Base-by-base conservation (phyloP, 2,113 vertebrate species). In the Charadrius vociferus region DNA sequence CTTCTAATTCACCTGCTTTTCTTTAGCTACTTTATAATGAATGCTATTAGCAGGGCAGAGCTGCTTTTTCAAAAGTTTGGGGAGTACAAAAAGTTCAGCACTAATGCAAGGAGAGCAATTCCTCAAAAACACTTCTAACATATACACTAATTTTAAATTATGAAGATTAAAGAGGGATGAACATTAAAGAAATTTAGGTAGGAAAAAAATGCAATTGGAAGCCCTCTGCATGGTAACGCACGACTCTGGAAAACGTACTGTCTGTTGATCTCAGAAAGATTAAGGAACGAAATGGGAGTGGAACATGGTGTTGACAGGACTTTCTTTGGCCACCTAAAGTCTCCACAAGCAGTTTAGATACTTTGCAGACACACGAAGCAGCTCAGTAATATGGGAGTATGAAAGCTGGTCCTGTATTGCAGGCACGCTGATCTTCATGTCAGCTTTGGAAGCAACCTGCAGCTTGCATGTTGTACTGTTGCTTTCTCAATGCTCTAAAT, bases 351-450 rank as follows among this genome's bases (percentile, higher is more conserved):
- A 61, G 39, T 15, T 61, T 12, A 66, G 56, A 34, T 34, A 32
- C 32, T 66, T 13, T 20, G 26, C 41, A 67, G 63, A 39, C 36
- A 36, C 21, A 45, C 39, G 29, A 12, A 81, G 9, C 12, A 50
- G 24, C 24, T 52, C 53, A 37, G 53, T 12, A n/a, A 36, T 3
- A 34, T 0, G 18, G 49, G 22, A 61, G 11, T 3, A 29, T 6
- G 36, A 55, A 24, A 71, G 10, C n/a, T 20, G 43, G 10, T 32
- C 55, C 37, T 59, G 1, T 36, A 14, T 24, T 36, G 6, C 43
- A 22, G 37, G 9, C 18, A 16, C 1, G 0, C 27, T 5, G 23
- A 15, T 11, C 75, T 23, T 30, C 26, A 1, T 1, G 20, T 20
- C 63, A 47, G 58, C 39, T 20, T 10, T 52, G 73, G 39, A 62